Evolutionary conservation across 2,888 invertebrate genomes (phyloP), one percentile per base, ranked within the genome.

Genomic region (Volucella zonaria): DNA sequence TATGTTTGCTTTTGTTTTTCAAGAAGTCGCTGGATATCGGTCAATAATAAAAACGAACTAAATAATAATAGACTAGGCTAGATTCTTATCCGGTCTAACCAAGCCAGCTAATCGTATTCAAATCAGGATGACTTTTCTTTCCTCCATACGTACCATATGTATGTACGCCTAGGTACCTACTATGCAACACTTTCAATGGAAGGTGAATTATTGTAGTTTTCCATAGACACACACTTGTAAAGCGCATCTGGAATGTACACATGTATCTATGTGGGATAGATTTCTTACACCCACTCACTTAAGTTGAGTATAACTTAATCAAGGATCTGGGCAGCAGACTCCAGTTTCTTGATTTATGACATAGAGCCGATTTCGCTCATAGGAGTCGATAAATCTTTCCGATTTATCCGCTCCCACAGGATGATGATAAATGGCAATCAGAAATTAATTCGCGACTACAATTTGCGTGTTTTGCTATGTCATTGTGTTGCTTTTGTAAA

Each of bases 361-460:
- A 62, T 54, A 45, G n/a, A 54, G 61, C 54, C 47, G 54, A 62
- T 62, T 62, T 40, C 14, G 47, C 18, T 62, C 38, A 62, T 42
- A 31, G 11, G 38, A 45, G 8, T 47, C 54, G 47, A 58, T 70
- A 47, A 56, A 54, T 64, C 54, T 47, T 9, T 38, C 23, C 31
- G 31, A 31, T 31, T 31, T 31, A 31, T 42, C 14, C 42, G 12
- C 11, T 31, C 31, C 23, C 31, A 8, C 42, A 43, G 12, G 49
- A 64, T 18, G 54, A 64, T 64, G 62, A 73, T 73, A 54, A 74
- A 64, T 64, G 43, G 52, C 61, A 45, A 45, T 38, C 3, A 38
- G 12, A 42, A 66, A 52, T n/a, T 42, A 31, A 54, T 52, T 52
- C 12, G 51, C 52, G 43, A 40, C 14, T 40, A 14, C n/a, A 56